Evolutionary conservation across 2,797 vertebrate species (phyloP).

Genomic region (Acrossocheilus wenchowensis): DNA sequence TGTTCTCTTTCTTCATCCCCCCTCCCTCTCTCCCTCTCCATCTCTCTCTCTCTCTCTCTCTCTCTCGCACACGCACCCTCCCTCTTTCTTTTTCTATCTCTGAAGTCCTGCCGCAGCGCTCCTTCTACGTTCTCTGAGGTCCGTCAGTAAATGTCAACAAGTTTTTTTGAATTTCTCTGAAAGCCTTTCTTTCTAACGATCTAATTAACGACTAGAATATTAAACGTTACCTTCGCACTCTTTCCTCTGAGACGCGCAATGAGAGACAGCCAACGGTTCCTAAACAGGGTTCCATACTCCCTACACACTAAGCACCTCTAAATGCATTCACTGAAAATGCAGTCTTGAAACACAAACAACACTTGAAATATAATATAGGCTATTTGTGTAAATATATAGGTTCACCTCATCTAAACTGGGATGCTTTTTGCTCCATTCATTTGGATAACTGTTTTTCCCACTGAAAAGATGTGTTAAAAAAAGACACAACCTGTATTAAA

Average conservation of each 20-base stretch:
- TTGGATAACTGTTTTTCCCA: background rate
- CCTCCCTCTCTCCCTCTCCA: background rate
- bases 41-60: conserved; percentile 18
- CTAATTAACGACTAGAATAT: background rate
- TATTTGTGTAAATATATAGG: background rate
- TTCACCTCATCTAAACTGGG: background rate
- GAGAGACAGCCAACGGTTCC: background rate
- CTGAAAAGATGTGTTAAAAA: too few relatives aligned
- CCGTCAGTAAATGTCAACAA: background rate
- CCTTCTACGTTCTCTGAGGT: background rate
- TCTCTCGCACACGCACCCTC: background rate
- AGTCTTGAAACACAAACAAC: background rate
- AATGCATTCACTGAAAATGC: background rate
- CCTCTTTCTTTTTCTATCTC: background rate
- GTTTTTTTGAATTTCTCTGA: background rate
- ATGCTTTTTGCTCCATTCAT: background rate
- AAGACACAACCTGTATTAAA: too few relatives aligned
- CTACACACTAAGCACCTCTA: background rate
- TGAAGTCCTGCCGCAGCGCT: conserved; percentile 28
- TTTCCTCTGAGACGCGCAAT: background rate
- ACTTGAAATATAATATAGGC: background rate
- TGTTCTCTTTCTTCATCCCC: background rate
- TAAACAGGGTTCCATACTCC: background rate
- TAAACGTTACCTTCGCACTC: background rate
- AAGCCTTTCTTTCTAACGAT: background rate